Percentiles rank a stretch among this genome's conserved stretches.
phyloP scores from a whole-genome alignment of 1,140 invertebrate species.

The Thaumatotibia leucotreta region DNA sequence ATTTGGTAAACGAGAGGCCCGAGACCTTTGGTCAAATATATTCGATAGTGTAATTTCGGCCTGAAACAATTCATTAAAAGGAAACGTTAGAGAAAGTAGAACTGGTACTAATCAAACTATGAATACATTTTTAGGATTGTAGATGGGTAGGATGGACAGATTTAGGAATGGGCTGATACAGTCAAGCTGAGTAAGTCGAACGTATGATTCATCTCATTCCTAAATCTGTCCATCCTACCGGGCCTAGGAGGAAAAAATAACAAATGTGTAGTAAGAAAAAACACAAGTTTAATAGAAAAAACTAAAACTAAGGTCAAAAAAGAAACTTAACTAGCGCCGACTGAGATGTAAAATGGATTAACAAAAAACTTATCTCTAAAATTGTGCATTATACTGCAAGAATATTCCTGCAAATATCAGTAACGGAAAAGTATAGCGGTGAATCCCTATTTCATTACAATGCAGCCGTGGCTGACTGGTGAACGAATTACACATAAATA shows the following conservation, averaged over 20 bases:
- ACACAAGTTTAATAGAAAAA: slow-evolving; percentile 7
- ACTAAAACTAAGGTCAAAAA: not conserved
- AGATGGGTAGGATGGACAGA: too few relatives aligned
- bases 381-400: slow-evolving; percentile 20
- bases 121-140: too few relatives aligned
- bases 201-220: too few relatives aligned
- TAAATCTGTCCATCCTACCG: too few relatives aligned
- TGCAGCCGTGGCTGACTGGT: slow-evolving; percentile 9
- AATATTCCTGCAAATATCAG: not conserved
- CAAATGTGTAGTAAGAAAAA: not conserved
- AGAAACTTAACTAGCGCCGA: slow-evolving; percentile 22
- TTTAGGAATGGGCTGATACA: too few relatives aligned
- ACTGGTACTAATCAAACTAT: too few relatives aligned
- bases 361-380: slow-evolving; percentile 11
- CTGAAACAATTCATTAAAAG: too few relatives aligned
- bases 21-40: too few relatives aligned
- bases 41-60: too few relatives aligned
- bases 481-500: slow-evolving; percentile 16
- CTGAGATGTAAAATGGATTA: slow-evolving; percentile 28
- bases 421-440: slow-evolving; percentile 25
- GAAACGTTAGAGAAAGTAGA: too few relatives aligned
- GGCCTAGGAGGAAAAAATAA: not conserved
- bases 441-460: not conserved
- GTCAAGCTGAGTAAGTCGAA: too few relatives aligned
- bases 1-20: too few relatives aligned